Evolutionary conservation across 2,113 vertebrate genomes (phyloP).

Genomic region (Naja naja): DNA sequence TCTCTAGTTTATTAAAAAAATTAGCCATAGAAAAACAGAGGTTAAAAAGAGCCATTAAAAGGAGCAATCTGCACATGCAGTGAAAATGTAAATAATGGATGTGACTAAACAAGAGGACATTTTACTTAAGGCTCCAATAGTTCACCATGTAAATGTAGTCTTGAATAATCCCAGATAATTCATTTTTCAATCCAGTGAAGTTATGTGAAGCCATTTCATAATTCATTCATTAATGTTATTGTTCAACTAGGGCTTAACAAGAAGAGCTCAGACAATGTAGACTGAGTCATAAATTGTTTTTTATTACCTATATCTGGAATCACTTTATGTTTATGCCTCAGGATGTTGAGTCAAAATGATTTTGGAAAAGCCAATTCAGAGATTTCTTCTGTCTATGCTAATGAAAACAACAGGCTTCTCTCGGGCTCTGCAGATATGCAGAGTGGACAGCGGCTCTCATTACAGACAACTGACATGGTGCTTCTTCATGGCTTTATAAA

Average conservation of each 20-base stretch:
- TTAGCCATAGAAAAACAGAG: neutral
- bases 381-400: neutral
- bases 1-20: neutral
- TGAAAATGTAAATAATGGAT: neutral
- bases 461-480: neutral
- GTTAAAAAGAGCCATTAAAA: neutral
- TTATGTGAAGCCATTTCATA: neutral
- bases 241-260: neutral
- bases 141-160: neutral
- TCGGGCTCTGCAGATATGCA: neutral
- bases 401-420: neutral
- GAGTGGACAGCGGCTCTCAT: neutral
- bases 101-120: neutral
- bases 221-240: neutral
- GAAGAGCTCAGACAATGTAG: neutral
- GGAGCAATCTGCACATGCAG: neutral
- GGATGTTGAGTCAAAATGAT: neutral
- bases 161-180: neutral
- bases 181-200: neutral
- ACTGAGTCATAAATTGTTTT: neutral
- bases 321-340: neutral
- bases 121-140: neutral
- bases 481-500: neutral
- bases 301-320: neutral
- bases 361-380: neutral